Conservation (phyloP, 2,797 vertebrate genomes). For the Siniperca obscura region DNA sequence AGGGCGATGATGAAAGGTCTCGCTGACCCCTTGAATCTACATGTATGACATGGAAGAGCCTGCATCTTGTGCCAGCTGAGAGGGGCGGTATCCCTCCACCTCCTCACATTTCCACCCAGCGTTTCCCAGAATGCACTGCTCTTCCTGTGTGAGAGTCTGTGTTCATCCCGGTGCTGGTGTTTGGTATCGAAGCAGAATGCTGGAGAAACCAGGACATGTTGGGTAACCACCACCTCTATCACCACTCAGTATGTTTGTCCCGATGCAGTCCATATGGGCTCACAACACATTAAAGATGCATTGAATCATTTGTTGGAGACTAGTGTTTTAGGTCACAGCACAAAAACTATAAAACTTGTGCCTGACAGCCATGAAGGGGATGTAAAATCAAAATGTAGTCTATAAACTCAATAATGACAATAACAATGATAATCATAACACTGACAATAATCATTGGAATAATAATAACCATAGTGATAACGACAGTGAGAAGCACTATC, state of each 20-base stretch:
- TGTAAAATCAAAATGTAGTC: constrained; percentile 48
- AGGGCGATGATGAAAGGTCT: constrained; percentile 76
- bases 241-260: constrained; percentile 77
- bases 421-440: constrained; percentile 56
- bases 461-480: constrained; percentile 62
- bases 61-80: constrained; percentile 75
- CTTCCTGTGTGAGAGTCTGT: constrained; percentile 79
- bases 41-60: constrained; percentile 77
- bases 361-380: constrained; percentile 45
- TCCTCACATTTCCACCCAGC: constrained; percentile 57
- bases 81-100: neutral
- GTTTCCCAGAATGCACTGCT: constrained; percentile 81
- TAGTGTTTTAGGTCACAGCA: constrained; percentile 49
- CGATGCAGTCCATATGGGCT: constrained; percentile 77
- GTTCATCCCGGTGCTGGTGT: constrained; percentile 76
- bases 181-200: constrained; percentile 66
- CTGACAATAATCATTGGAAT: constrained; percentile 57
- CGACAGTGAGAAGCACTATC: constrained; percentile 46
- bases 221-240: constrained; percentile 63
- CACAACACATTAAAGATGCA: constrained; percentile 65
- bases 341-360: constrained; percentile 57
- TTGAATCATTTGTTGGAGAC: constrained; percentile 47
- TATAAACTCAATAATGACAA: constrained; percentile 55
- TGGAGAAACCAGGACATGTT: constrained; percentile 63
- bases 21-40: constrained; percentile 61